phyloP scores from a whole-genome alignment of 2,113 vertebrate species.

The Sapayoa aenigma region DNA sequence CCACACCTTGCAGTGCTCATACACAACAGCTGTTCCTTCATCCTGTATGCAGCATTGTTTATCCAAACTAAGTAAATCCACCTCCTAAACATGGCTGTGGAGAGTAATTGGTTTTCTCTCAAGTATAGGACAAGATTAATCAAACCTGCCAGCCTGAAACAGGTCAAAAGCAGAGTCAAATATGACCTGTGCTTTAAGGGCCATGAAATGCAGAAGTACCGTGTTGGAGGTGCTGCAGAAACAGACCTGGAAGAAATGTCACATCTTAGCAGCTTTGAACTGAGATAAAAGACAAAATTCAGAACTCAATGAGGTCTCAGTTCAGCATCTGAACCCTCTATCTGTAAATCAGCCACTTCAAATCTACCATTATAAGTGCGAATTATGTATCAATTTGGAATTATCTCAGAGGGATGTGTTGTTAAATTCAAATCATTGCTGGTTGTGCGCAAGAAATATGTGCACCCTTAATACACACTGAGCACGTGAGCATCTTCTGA shows the following conservation, averaged over 20 bases:
- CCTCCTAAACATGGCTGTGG: neutral
- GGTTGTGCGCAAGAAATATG: neutral
- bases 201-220: neutral
- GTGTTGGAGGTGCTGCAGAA: neutral
- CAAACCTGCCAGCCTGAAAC: neutral
- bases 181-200: neutral
- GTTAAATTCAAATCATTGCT: neutral
- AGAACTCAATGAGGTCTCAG: neutral
- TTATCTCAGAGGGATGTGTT: neutral
- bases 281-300: neutral
- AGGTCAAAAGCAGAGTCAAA: neutral
- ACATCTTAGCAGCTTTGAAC: neutral
- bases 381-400: neutral
- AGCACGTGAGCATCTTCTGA: neutral
- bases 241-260: neutral
- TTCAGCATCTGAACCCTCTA: neutral
- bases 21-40: neutral
- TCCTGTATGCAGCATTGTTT: neutral
- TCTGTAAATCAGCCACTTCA: neutral
- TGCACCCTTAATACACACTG: accelerated
- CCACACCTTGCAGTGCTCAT: neutral
- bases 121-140: neutral
- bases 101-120: constrained; percentile 19
- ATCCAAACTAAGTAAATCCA: neutral
- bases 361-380: neutral